These are phyloP conservation scores for Athalia circularis DNA, from an alignment of 2,888 invertebrate genomes.

Conservation along the genomic window DNA sequence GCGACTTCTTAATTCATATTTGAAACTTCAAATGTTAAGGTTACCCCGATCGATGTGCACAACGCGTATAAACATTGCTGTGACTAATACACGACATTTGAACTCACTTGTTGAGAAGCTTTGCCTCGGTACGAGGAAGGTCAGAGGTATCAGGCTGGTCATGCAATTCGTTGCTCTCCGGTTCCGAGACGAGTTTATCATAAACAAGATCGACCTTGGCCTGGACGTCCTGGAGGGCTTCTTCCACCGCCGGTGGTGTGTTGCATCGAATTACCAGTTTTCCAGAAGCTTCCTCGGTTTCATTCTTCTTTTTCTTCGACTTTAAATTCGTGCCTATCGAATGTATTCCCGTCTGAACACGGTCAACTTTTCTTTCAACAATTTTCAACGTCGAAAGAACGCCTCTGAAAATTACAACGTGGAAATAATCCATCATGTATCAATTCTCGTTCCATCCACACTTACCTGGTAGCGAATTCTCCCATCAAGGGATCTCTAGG, in stretches of 20 bases:
- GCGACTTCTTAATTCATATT: not conserved
- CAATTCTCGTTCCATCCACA: not conserved
- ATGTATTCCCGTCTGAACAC: slow-evolving; percentile 52
- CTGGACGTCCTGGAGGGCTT: slow-evolving; percentile 70
- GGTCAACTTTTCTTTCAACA: slow-evolving; percentile 70
- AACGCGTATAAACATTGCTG: not conserved
- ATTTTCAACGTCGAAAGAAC: slow-evolving; percentile 71
- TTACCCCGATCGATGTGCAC: not conserved
- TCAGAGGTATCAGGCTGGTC: slow-evolving; percentile 44
- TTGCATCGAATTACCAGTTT: slow-evolving; percentile 67
- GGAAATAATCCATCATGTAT: not conserved
- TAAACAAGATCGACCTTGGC: slow-evolving; percentile 73
- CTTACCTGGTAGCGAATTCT: slow-evolving; percentile 67
- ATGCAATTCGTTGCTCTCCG: slow-evolving; percentile 40
- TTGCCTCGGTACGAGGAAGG: slow-evolving; percentile 44
- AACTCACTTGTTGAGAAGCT: slow-evolving; percentile 50
- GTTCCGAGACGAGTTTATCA: slow-evolving; percentile 60
- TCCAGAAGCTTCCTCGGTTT: slow-evolving; percentile 53
- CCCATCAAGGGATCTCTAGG: slow-evolving; percentile 64
- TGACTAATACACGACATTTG: not conserved
- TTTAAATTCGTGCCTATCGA: slow-evolving; percentile 41
- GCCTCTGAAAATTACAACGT: slow-evolving; percentile 57
- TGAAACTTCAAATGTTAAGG: not conserved
- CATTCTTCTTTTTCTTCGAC: slow-evolving; percentile 51
- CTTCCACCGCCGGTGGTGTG: slow-evolving; percentile 67